Conservation (phyloP, 2,888 invertebrate genomes). For the Ophion ventricosus region DNA sequence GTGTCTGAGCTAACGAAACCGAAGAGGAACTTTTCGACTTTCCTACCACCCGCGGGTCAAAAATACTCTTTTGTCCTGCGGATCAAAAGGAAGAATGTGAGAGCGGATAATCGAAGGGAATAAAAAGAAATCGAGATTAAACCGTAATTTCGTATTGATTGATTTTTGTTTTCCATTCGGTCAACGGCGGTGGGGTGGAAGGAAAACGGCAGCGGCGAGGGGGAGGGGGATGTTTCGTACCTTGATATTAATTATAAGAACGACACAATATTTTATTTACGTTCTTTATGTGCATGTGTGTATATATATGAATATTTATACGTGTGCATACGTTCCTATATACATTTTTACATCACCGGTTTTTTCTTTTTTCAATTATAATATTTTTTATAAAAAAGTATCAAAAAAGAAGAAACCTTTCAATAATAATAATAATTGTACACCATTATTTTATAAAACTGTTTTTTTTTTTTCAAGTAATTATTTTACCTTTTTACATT, state of each 20-base stretch:
- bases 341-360: no score
- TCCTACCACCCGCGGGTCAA: slow-evolving; percentile 8
- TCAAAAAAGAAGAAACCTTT: no score
- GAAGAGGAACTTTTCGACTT: not conserved
- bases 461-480: no score
- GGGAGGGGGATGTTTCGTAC: not conserved
- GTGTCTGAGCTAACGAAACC: not conserved
- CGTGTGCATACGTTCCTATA: no score
- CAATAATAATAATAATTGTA: no score
- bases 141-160: slow-evolving; percentile 13
- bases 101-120: not conserved
- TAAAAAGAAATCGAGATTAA: not conserved
- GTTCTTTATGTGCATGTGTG: not conserved
- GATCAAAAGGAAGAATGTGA: no score
- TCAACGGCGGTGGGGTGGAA: not conserved
- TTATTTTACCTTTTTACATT: no score
- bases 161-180: slow-evolving; percentile 23
- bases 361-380: no score
- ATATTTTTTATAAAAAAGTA: no score
- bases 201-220: not conserved
- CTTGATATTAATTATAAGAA: not conserved
- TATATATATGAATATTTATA: not conserved
- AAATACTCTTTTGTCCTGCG: not conserved
- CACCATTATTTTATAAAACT: no score
- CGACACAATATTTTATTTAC: not conserved